Evolutionary conservation across 2,797 vertebrate genomes (phyloP), one percentile per base, ranked within the genome.

Genomic region (Phalloptychus januarius): DNA sequence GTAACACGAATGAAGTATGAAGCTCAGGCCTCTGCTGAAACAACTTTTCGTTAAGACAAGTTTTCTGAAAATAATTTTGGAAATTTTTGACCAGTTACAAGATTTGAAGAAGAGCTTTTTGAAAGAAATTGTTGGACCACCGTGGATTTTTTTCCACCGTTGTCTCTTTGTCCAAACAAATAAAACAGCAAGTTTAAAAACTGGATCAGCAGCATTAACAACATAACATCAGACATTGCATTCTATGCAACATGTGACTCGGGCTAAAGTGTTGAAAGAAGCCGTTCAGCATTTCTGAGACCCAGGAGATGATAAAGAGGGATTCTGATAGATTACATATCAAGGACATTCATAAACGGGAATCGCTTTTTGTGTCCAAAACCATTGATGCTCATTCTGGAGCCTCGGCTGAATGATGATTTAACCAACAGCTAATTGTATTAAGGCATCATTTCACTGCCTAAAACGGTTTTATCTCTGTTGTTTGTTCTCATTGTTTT

Each of bases 231-330:
- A 69, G 50, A 75, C 46, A 82, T 67, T 46, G 7, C 4, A 1
- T 54, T 63, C n/a, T 48, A 11, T 4, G 18, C 48, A 11, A 15
- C 77, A 77, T 77, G 73, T 80, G 74, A 67, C 46, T 79, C 80
- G 54, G 67, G 72, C 71, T 71, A 31, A 77, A 75, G 78, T 75
- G 71, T 54, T 70, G 77, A 84, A 58, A 82, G 72, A 48, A 80
- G 61, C 82, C 79, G 58, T 82, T 85, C 58, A 79, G 67, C 78
- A 75, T 80, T 82, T 83, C 81, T 80, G 74, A 84, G 80, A 74
- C 79, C 69, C 54, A 23, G 69, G 63, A 42, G 78, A 79, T 15
- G 38, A 58, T 72, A 16, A 69, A 81, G 42, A 48, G 56, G 75
- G 31, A 79, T 77, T n/a, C 11, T 46, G 65, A 79, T 75, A 79